Conservation (phyloP, 2,888 invertebrate species). For the Diadromus collaris region DNA sequence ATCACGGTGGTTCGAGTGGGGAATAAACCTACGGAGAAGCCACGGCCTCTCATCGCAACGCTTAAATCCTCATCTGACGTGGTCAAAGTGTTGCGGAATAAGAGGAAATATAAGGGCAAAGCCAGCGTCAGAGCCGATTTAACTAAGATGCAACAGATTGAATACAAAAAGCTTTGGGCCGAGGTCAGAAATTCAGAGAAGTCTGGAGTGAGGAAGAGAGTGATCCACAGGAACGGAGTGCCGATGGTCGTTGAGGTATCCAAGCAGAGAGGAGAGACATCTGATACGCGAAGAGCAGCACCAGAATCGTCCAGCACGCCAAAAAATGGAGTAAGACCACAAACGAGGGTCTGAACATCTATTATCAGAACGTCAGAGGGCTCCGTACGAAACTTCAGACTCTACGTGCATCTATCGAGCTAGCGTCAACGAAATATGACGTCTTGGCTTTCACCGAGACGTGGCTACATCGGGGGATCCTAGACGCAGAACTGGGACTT, state of each 20-base stretch:
- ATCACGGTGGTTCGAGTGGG: background rate
- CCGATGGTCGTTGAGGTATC: too few relatives aligned
- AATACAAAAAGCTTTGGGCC: background rate
- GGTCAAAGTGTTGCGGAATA: background rate
- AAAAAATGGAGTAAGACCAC: too few relatives aligned
- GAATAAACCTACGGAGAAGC: background rate
- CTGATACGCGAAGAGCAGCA: too few relatives aligned
- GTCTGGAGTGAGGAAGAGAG: too few relatives aligned
- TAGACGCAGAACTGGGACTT: background rate
- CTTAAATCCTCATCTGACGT: background rate
- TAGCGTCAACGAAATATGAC: conserved; percentile 6
- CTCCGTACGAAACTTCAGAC: background rate
- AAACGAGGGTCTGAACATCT: too few relatives aligned
- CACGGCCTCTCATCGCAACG: background rate
- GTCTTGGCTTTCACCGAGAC: background rate
- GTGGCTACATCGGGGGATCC: conserved; percentile 10
- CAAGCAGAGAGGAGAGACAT: too few relatives aligned
- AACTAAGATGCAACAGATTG: background rate
- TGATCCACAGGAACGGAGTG: too few relatives aligned
- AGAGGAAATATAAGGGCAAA: background rate
- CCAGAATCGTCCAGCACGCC: too few relatives aligned
- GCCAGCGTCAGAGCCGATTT: background rate
- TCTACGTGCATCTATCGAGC: background rate
- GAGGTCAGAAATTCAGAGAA: background rate
- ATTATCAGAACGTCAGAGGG: too few relatives aligned